Conservation (phyloP, 2,113 vertebrate species). For the Hystrix cristata region DNA sequence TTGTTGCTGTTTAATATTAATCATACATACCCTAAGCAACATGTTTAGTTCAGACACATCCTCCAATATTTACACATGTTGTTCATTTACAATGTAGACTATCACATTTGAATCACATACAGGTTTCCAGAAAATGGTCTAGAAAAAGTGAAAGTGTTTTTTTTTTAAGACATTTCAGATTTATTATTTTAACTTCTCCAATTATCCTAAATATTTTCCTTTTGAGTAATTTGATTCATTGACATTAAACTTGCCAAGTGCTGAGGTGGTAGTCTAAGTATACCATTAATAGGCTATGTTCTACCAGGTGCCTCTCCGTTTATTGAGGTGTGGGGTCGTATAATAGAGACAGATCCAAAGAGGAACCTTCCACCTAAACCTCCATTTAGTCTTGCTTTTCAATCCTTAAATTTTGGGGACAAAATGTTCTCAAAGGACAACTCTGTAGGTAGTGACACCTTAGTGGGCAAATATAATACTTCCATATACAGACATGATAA, state of each 20-base stretch:
- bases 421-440: background rate
- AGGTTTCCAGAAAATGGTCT: background rate
- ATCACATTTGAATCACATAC: background rate
- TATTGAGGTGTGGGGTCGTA: background rate
- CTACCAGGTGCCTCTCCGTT: background rate
- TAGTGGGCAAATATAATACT: background rate
- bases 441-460: background rate
- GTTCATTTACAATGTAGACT: background rate
- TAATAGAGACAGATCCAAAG: background rate
- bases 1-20: background rate
- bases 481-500: background rate
- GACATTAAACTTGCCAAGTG: background rate
- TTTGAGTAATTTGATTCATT: constrained; percentile 6
- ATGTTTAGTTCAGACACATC: background rate
- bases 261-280: background rate
- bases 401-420: background rate
- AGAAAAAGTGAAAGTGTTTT: background rate
- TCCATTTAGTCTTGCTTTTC: background rate
- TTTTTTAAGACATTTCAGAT: constrained; percentile 15
- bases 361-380: background rate
- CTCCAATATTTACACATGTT: background rate
- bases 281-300: background rate
- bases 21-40: background rate
- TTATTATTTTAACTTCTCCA: background rate
- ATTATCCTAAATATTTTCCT: constrained; percentile 51